Base-by-base conservation (phyloP, 1,140 invertebrate genomes). In the Psilanteris sp. region DNA sequence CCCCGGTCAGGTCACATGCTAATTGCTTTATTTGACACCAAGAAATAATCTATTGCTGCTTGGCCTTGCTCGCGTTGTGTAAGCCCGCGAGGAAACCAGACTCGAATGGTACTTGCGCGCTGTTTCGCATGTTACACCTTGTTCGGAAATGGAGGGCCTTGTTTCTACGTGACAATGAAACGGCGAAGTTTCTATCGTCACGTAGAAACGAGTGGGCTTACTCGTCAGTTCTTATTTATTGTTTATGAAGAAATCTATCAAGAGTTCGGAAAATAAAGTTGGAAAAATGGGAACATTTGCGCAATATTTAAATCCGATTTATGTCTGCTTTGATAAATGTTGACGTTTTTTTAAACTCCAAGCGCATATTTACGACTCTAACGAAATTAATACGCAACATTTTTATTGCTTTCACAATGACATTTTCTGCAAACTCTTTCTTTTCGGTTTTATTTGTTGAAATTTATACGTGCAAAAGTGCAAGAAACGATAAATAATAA, bases 21-120 rank as follows among this genome's bases (percentile, higher is more conserved):
- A 89, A 89, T 89, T 89, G 87, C 87, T 88, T 89, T 88, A 89
- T 89, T 89, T 89, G 87, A 89, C 87, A 87, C 85, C 81, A 83
- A 84, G 87, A 87, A 88, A 87, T 88, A 88, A 88, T 88, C 82
- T 84, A 85, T 81, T 73, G 67, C 75, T 29, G 68, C 52, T 70
- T 48, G 57, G 48, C 55, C 64, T 62, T 64, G 37, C 55, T 70
- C 26, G 43, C 39, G 26, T 39, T 20, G 26, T 78, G 71, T 78
- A 67, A 78, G 57, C 66, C 39, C 72, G 76, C 64, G 44, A 68
- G 81, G 59, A 78, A 79, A 83, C 73, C 29, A 61, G 27, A 52
- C 18, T 57, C 3, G 57, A 78, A 71, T 72, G 32, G 59, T 64
- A 44, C 46, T 71, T 61, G 41, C 15, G 15, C 50, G 64, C 73